Conservation (phyloP, 2,888 invertebrate genomes). For the Melolontha melolontha region DNA sequence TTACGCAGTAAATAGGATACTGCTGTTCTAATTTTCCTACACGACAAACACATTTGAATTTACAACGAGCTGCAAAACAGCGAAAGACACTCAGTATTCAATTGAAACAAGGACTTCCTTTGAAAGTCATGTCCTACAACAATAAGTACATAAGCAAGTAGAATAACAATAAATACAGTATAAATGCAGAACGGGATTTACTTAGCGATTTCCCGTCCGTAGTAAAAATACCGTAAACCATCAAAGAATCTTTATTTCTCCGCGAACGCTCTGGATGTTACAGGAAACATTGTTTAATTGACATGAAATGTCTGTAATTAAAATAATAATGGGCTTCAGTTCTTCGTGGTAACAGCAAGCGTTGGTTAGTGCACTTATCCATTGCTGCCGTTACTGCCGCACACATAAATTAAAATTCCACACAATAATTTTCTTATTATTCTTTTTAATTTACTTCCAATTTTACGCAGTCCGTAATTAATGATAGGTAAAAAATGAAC, state of each 20-base stretch:
- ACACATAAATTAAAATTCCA: slow-evolving; percentile 31
- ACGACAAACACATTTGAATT: slow-evolving; percentile 22
- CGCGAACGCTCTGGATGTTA: slow-evolving; percentile 30
- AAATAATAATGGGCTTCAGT: slow-evolving; percentile 40
- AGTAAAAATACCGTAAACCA: slow-evolving; percentile 15
- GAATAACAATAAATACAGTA: slow-evolving; percentile 25
- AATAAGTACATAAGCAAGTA: slow-evolving; percentile 13
- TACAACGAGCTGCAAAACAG: slow-evolving; percentile 23
- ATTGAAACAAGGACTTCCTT: slow-evolving; percentile 39
- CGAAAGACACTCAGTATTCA: slow-evolving; percentile 42
- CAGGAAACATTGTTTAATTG: slow-evolving; percentile 43
- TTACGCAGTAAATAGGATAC: background rate
- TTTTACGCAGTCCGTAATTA: slow-evolving; percentile 28
- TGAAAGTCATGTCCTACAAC: slow-evolving; percentile 22
- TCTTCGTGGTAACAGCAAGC: slow-evolving; percentile 32
- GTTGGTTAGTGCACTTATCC: slow-evolving; percentile 21
- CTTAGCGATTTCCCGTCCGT: slow-evolving; percentile 25
- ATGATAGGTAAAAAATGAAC: slow-evolving; percentile 19
- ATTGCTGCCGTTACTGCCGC: slow-evolving; percentile 5
- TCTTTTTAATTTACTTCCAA: slow-evolving; percentile 30
- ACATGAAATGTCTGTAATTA: slow-evolving; percentile 41
- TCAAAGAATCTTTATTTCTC: slow-evolving; percentile 19
- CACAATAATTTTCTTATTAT: slow-evolving; percentile 8
- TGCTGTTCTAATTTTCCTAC: slow-evolving; percentile 11
- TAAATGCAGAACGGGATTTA: slow-evolving; percentile 40